Percentiles rank a stretch among this genome's conserved stretches.
phyloP scores from a whole-genome alignment of 2,888 invertebrate genomes.

The Rhynchonema sp. region DNA sequence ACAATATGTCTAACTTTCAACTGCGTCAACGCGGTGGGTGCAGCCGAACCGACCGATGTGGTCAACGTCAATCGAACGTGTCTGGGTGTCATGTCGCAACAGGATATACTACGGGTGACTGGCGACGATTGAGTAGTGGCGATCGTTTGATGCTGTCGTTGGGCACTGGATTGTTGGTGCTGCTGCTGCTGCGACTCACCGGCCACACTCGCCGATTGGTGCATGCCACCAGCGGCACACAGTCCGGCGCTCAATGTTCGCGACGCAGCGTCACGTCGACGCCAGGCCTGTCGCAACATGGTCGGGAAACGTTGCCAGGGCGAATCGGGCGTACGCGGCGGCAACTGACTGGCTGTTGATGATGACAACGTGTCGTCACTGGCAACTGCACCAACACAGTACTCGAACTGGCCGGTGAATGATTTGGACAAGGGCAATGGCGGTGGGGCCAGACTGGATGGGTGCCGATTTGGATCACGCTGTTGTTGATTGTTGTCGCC shows the following conservation, averaged over 20 bases:
- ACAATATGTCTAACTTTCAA: too few relatives aligned
- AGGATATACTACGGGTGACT: constrained; percentile 8
- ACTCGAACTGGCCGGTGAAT: too few relatives aligned
- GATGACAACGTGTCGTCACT: too few relatives aligned
- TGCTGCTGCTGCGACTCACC: not conserved
- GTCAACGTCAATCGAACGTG: not conserved
- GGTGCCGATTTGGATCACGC: too few relatives aligned
- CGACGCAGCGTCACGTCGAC: not conserved
- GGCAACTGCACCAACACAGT: too few relatives aligned
- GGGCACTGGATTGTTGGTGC: not conserved
- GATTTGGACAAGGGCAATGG: too few relatives aligned
- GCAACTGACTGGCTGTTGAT: not conserved
- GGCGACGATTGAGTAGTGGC: not conserved
- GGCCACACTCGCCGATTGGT: too few relatives aligned
- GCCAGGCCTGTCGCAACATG: constrained; percentile 6
- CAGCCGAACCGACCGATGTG: not conserved
- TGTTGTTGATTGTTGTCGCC: too few relatives aligned
- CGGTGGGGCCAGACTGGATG: too few relatives aligned
- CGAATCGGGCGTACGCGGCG: constrained; percentile 5
- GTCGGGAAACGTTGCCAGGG: constrained; percentile 10
- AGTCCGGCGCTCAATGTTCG: not conserved
- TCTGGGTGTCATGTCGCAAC: constrained; percentile 7
- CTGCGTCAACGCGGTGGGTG: not conserved
- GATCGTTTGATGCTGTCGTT: not conserved
- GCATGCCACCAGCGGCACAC: not conserved